Base-by-base conservation (phyloP, 2,797 vertebrate species). In the Pteropus rufus region DNA sequence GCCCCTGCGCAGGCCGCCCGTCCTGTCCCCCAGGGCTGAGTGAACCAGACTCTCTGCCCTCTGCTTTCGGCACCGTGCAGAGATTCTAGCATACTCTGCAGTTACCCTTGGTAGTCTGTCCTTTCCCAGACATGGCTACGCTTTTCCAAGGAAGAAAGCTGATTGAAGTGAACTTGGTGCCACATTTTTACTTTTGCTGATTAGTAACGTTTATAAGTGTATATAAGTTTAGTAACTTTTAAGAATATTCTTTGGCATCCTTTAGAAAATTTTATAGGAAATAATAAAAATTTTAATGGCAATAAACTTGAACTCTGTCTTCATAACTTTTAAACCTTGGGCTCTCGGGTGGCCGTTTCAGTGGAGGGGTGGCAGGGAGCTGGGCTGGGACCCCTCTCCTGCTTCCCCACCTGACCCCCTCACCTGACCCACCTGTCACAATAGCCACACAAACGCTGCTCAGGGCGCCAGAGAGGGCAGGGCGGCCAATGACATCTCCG, bases 371-470 rank as follows among this genome's bases (percentile, higher is more conserved):
- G 54, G 44, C 34, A n/a, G 31, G 10, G 49, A 69, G 23, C 44
- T 31, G 18, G 23, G 49, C 21, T 24, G 19, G 26, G 16, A 24
- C 6, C 15, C 64, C 49, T 39, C 36, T 23, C 21, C 31, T 34
- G 39, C 14, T 19, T 0, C 15, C 11, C 23, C 36, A 15, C 21
- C 31, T 34, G 39, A 10, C 26, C 0, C 10, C 11, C 23, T 8
- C 9, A 2, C 16, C 16, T 0, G 31, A 69, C 29, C 15, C 23
- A 0, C 10, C 10, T 0, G 7, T 18, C 31, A 18, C 34, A 41
- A 36, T 36, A 36, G 46, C 5, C 49, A 46, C 83, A 6, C 5
- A 3, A 41, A 62, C 49, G 10, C 44, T 41, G 6, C 34, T 24
- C 34, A 39, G 64, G 41, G 36, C 4, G 4, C 81, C 5, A 36